phyloP scores from a whole-genome alignment of 2,113 vertebrate genomes.

The Chaetops frenatus region DNA sequence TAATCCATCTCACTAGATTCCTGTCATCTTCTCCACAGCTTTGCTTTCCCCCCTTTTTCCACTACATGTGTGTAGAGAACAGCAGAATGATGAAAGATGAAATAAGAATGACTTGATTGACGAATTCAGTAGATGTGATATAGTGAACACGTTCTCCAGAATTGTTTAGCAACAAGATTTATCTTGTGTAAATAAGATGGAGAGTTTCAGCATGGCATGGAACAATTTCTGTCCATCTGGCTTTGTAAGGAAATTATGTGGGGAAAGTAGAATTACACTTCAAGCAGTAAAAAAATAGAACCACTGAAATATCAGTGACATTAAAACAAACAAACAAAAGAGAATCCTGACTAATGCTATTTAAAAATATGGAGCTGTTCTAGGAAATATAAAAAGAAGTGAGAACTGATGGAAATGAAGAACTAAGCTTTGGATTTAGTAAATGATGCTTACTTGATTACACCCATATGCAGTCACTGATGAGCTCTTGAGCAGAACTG shows the following conservation, averaged over 20 bases:
- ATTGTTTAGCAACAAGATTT: neutral
- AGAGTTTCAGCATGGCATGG: neutral
- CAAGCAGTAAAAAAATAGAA: neutral
- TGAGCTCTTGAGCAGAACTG: conserved; percentile 45
- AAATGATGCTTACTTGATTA: conserved; percentile 53
- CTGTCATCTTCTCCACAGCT: neutral
- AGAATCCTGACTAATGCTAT: neutral
- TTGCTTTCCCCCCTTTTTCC: neutral
- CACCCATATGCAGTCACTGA: conserved; percentile 33
- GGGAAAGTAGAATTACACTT: neutral
- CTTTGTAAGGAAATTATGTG: neutral
- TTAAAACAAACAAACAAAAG: conserved; percentile 26
- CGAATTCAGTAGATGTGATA: neutral
- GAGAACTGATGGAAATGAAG: conserved; percentile 1
- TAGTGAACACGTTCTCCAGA: neutral
- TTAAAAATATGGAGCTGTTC: neutral
- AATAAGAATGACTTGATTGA: neutral
- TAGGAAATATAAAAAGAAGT: conserved; percentile 2
- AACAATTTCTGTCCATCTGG: neutral
- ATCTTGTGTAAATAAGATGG: neutral
- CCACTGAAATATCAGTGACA: neutral
- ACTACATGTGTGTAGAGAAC: neutral
- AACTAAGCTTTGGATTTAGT: conserved; percentile 9
- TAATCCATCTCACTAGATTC: neutral
- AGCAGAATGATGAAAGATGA: neutral